Evolutionary conservation across 2,113 vertebrate species (phyloP).

Genomic region (Pogona vitticeps): DNA sequence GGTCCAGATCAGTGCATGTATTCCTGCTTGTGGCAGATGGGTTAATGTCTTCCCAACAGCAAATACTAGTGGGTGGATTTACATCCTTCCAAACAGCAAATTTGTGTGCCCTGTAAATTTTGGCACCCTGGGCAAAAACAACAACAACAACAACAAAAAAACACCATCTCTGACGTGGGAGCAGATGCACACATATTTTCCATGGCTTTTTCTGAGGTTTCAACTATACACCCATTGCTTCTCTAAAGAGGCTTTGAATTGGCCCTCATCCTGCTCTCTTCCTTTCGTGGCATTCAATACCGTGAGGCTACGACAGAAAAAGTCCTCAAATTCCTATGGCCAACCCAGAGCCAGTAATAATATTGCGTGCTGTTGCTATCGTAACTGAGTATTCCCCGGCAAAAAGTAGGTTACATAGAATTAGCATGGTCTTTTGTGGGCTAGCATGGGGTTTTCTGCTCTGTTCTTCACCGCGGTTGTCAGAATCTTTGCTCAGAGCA

Average conservation of each 20-base stretch:
- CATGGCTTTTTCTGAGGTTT: not conserved
- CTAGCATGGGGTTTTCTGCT: not conserved
- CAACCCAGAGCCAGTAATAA: not conserved
- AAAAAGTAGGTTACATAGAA: slow-evolving; percentile 16
- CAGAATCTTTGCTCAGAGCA: slow-evolving; percentile 6
- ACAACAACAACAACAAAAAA: too few species aligned
- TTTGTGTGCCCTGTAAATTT: too few species aligned
- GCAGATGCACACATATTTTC: not conserved
- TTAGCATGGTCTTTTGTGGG: slow-evolving; percentile 1
- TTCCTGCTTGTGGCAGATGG: too few species aligned
- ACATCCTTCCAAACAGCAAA: too few species aligned
- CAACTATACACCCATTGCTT: not conserved
- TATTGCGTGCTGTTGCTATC: not conserved
- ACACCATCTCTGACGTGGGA: too few species aligned
- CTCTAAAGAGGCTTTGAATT: not conserved
- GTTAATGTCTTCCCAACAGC: too few species aligned
- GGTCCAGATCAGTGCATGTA: not conserved
- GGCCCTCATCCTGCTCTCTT: not conserved
- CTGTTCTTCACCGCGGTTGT: not conserved
- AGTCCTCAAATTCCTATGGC: not conserved
- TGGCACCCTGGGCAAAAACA: too few species aligned
- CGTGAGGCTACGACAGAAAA: not conserved
- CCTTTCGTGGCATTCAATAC: not conserved
- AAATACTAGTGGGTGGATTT: too few species aligned
- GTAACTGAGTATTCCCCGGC: not conserved